Evolutionary conservation across 2,888 invertebrate genomes (phyloP).

Genomic region (Oscheius myriophilus): DNA sequence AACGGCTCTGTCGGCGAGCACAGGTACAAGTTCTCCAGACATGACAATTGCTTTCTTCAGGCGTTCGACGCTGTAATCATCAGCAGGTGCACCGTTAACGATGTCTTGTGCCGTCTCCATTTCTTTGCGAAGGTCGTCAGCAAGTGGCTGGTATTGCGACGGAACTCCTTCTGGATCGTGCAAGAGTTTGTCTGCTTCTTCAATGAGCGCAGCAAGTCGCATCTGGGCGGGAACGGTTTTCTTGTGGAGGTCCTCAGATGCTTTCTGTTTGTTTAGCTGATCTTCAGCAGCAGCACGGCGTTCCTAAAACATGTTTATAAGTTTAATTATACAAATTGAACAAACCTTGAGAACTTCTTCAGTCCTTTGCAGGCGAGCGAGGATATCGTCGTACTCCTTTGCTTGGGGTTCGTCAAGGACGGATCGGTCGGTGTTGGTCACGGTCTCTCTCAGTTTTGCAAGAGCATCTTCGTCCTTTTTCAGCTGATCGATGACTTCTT

Average conservation of each 20-base stretch:
- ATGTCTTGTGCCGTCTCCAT: conserved; percentile 33
- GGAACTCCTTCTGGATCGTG: conserved; percentile 49
- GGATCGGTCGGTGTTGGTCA: conserved; percentile 34
- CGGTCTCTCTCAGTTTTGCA: conserved; percentile 32
- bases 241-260: conserved; percentile 38
- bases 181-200: conserved; percentile 42
- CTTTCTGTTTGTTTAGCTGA: conserved; percentile 39
- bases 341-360: conserved; percentile 41
- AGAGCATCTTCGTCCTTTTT: conserved; percentile 35
- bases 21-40: conserved; percentile 39
- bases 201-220: conserved; percentile 45
- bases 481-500: conserved; percentile 40
- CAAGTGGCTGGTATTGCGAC: conserved; percentile 40
- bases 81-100: conserved; percentile 23
- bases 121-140: conserved; percentile 39
- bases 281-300: conserved; percentile 45
- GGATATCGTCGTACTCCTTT: conserved; percentile 42
- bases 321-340: background rate
- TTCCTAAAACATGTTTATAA: conserved; percentile 37
- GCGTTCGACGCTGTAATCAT: conserved; percentile 29
- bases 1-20: conserved; percentile 46
- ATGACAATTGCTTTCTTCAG: conserved; percentile 37
- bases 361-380: conserved; percentile 45
- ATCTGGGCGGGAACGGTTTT: conserved; percentile 33
- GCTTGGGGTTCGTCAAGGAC: conserved; percentile 45